phyloP scores from a whole-genome alignment of 2,797 vertebrate species.

The Lindbergichthys nudifrons region DNA sequence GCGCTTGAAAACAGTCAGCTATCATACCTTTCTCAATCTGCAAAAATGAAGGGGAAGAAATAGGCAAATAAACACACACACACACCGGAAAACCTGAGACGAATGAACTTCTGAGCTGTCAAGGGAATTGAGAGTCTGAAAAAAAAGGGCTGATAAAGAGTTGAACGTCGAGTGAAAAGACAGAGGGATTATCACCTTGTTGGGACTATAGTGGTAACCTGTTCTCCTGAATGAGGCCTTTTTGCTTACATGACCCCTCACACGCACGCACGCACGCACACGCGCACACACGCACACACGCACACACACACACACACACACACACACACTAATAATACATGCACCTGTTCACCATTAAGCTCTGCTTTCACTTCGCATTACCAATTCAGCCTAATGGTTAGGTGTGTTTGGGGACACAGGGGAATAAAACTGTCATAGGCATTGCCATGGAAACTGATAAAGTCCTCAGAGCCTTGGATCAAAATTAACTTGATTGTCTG shows the following conservation, averaged over 20 bases:
- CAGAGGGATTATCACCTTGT: conserved; percentile 40
- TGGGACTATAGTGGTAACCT: conserved; percentile 30
- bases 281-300: conserved; percentile 10
- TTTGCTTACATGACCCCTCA: neutral
- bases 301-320: neutral
- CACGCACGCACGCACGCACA: conserved; percentile 17
- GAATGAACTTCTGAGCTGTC: conserved; percentile 28
- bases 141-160: conserved; percentile 20
- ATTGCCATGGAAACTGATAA: conserved; percentile 54
- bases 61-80: neutral
- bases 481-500: conserved; percentile 33
- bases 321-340: neutral
- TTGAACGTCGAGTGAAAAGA: conserved; percentile 7
- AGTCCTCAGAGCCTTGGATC: conserved; percentile 22
- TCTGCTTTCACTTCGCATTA: conserved; percentile 27
- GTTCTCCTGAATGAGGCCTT: conserved; percentile 22
- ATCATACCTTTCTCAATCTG: neutral
- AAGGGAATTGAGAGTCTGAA: conserved; percentile 21
- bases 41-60: neutral
- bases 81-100: conserved; percentile 35
- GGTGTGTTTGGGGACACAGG: conserved; percentile 24
- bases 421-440: neutral
- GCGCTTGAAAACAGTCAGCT: neutral
- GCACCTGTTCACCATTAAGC: conserved; percentile 38
- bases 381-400: neutral